These are phyloP conservation scores for Tetragonula carbonaria DNA, from an alignment of 2,888 invertebrate genomes.

Conservation along the genomic window DNA sequence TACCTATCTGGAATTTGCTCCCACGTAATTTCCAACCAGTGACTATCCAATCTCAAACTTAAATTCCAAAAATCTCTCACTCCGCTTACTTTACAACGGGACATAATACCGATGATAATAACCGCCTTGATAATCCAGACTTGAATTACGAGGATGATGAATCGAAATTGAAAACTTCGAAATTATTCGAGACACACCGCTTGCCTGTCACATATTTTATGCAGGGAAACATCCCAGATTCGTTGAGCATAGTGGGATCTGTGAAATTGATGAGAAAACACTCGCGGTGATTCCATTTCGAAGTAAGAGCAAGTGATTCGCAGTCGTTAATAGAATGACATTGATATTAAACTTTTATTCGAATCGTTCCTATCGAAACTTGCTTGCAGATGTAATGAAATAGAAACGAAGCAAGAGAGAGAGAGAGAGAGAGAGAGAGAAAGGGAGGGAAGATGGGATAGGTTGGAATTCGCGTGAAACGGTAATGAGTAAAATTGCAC, in stretches of 20 bases:
- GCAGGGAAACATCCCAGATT: not conserved
- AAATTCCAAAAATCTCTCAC: conserved; percentile 23
- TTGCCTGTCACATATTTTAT: not conserved
- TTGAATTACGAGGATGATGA: not conserved
- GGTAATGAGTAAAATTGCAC: conserved; percentile 15
- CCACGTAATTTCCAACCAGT: not conserved
- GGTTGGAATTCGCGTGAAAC: conserved; percentile 17
- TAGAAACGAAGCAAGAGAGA: too few species aligned
- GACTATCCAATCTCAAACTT: conserved; percentile 21
- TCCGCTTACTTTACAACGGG: not conserved
- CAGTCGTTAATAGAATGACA: conserved; percentile 13
- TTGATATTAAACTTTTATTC: conserved; percentile 1
- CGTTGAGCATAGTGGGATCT: too few species aligned
- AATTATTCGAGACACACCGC: not conserved
- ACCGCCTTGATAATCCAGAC: not conserved
- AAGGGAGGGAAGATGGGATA: not conserved
- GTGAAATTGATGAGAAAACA: not conserved
- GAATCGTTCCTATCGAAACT: not conserved
- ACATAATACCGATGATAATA: conserved; percentile 2
- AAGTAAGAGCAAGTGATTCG: not conserved
- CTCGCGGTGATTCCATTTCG: not conserved
- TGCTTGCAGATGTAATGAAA: not conserved
- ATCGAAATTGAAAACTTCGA: not conserved
- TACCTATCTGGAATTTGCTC: conserved; percentile 24
- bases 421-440: too few species aligned